These are phyloP conservation scores for Baccha elongata DNA, from an alignment of 2,888 invertebrate species.

Conservation along the genomic window DNA sequence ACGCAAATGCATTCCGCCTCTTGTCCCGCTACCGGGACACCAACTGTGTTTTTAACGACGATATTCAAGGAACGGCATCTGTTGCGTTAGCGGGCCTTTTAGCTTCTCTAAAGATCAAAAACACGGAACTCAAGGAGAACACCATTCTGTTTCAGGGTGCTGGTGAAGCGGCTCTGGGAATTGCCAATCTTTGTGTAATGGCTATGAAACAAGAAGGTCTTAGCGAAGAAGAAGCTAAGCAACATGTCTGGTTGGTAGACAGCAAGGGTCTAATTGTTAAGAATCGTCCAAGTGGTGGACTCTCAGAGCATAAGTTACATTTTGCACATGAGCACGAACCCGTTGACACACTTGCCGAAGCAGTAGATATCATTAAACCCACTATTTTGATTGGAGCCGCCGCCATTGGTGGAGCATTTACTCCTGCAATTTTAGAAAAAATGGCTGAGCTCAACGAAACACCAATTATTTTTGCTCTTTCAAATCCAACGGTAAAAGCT, in stretches of 20 bases:
- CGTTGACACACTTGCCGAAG: slow-evolving; percentile 90
- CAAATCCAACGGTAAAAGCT: slow-evolving; percentile 98
- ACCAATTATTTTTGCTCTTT: slow-evolving; percentile 98
- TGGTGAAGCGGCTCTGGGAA: slow-evolving; percentile 97
- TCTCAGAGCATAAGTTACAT: slow-evolving; percentile 90
- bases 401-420: slow-evolving; percentile 97
- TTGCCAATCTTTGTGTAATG: slow-evolving; percentile 95
- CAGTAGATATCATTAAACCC: slow-evolving; percentile 92
- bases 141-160: slow-evolving; percentile 97
- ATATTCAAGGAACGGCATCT: slow-evolving; percentile 98
- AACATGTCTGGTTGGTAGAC: slow-evolving; percentile 97
- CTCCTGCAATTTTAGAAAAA: slow-evolving; percentile 90
- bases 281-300: slow-evolving; percentile 91
- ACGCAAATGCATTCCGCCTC: slow-evolving; percentile 97
- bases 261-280: slow-evolving; percentile 96
- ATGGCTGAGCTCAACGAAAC: slow-evolving; percentile 93
- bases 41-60: slow-evolving; percentile 99
- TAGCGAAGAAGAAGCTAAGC: slow-evolving; percentile 88
- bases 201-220: slow-evolving; percentile 95
- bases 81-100: slow-evolving; percentile 97
- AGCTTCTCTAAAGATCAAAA: slow-evolving; percentile 92
- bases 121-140: slow-evolving; percentile 91
- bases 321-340: slow-evolving; percentile 92
- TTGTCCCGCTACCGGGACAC: slow-evolving; percentile 93
- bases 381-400: slow-evolving; percentile 97